These are phyloP conservation scores for Ormyrus pomaceus DNA, from an alignment of 2,888 invertebrate species.

Conservation along the genomic window DNA sequence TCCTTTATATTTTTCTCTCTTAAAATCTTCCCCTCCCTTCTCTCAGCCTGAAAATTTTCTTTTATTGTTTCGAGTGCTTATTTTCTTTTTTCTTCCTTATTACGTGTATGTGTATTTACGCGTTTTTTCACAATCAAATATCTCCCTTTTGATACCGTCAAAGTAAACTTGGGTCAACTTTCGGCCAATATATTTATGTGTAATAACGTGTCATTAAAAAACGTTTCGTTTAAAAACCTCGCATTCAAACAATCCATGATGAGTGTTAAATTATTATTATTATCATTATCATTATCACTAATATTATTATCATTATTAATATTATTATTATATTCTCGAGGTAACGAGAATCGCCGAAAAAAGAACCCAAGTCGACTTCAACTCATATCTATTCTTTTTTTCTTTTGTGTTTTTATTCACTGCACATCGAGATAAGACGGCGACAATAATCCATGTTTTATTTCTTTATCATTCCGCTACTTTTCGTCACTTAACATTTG, in stretches of 20 bases:
- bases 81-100: conserved; percentile 9
- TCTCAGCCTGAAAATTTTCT: conserved; percentile 16
- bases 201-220: conserved; percentile 34
- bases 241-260: conserved; percentile 38
- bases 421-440: conserved; percentile 31
- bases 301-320: background rate
- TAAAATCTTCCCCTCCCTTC: background rate
- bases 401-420: conserved; percentile 8
- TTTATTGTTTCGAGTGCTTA: conserved; percentile 34
- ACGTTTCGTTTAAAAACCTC: conserved; percentile 37
- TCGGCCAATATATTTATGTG: conserved; percentile 8
- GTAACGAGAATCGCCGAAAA: background rate
- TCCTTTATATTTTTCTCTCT: conserved; percentile 24
- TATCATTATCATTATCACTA: conserved; percentile 9
- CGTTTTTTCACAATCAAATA: conserved; percentile 24
- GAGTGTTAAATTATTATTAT: conserved; percentile 30
- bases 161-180: conserved; percentile 17
- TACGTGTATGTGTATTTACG: conserved; percentile 25
- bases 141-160: conserved; percentile 4
- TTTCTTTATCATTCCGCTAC: background rate
- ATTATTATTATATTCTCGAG: conserved; percentile 28
- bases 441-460: conserved; percentile 21
- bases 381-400: background rate
- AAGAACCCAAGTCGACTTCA: conserved; percentile 24
- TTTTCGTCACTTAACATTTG: background rate